Percentiles rank a stretch among this genome's conserved stretches.
These are phyloP conservation scores for Mungos mungo DNA, from an alignment of 2,113 vertebrate species.

Conservation along the genomic window DNA sequence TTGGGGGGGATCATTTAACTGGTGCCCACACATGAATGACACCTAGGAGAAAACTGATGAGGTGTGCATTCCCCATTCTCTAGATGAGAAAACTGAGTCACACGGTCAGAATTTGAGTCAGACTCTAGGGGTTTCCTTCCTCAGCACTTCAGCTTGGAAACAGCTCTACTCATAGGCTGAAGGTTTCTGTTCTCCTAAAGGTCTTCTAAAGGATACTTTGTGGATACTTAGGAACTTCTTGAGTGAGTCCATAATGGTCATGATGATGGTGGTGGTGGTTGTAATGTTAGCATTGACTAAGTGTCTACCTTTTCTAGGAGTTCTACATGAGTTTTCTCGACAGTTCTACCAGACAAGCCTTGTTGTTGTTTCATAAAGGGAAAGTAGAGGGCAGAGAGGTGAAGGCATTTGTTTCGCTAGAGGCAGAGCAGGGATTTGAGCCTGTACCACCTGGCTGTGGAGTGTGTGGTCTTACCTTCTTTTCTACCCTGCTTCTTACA, in stretches of 20 bases:
- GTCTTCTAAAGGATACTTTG: background rate
- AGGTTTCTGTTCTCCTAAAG: rapidly evolving
- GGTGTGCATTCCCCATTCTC: background rate
- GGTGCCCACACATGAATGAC: rapidly evolving
- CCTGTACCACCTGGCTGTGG: rapidly evolving
- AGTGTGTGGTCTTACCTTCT: background rate
- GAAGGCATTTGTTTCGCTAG: background rate
- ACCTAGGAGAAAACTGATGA: background rate
- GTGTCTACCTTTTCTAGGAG: background rate
- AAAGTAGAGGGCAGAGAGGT: background rate
- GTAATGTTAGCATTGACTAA: background rate
- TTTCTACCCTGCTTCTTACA: background rate
- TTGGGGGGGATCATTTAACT: too few species aligned
- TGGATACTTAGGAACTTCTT: background rate
- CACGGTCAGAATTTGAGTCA: background rate
- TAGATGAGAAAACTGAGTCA: background rate
- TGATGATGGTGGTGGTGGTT: too few species aligned
- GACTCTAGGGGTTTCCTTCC: background rate
- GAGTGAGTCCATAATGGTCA: background rate
- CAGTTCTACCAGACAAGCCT: background rate
- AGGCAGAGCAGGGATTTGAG: background rate
- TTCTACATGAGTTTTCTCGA: too few species aligned
- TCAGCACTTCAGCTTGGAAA: rapidly evolving
- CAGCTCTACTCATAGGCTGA: background rate
- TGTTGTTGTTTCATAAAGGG: background rate